Conservation (phyloP, 2,888 invertebrate species). For the Branchinecta sandiegonensis region DNA sequence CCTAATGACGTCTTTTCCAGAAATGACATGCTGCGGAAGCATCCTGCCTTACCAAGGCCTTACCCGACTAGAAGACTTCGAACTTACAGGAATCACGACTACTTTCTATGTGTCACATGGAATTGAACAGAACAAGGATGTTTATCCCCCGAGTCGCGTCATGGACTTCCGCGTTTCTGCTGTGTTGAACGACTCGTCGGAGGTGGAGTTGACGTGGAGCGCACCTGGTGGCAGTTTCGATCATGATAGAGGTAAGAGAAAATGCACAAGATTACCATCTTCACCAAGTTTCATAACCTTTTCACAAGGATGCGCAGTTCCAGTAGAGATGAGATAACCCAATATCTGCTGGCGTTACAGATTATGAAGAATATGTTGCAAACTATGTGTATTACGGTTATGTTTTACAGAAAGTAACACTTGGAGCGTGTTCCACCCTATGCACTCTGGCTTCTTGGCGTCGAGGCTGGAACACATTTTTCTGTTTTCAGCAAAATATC, state of each 20-base stretch:
- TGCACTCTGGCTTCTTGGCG: too few relatives aligned
- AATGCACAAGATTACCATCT: too few relatives aligned
- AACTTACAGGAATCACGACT: constrained; percentile 29
- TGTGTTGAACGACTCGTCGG: constrained; percentile 29
- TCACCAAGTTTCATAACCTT: too few relatives aligned
- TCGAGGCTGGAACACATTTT: too few relatives aligned
- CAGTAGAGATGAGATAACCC: too few relatives aligned
- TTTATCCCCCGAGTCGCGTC: constrained; percentile 32
- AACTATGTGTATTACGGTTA: too few relatives aligned
- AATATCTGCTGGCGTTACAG: too few relatives aligned
- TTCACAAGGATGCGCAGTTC: too few relatives aligned
- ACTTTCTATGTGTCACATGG: constrained; percentile 29
- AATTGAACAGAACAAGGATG: constrained; percentile 29
- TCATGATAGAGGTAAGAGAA: constrained; percentile 31
- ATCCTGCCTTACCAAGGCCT: constrained; percentile 29
- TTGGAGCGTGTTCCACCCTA: too few relatives aligned
- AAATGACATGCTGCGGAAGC: constrained; percentile 31
- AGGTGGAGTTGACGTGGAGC: constrained; percentile 33
- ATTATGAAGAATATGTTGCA: too few relatives aligned
- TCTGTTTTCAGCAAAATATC: too few relatives aligned
- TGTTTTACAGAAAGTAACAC: too few relatives aligned
- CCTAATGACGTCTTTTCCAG: not conserved
- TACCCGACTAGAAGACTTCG: constrained; percentile 29
- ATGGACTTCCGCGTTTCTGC: constrained; percentile 31
- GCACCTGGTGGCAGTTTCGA: constrained; percentile 34